These are phyloP conservation scores for Poeciliopsis turrubarensis DNA, from an alignment of 2,113 vertebrate species.

Conservation along the genomic window DNA sequence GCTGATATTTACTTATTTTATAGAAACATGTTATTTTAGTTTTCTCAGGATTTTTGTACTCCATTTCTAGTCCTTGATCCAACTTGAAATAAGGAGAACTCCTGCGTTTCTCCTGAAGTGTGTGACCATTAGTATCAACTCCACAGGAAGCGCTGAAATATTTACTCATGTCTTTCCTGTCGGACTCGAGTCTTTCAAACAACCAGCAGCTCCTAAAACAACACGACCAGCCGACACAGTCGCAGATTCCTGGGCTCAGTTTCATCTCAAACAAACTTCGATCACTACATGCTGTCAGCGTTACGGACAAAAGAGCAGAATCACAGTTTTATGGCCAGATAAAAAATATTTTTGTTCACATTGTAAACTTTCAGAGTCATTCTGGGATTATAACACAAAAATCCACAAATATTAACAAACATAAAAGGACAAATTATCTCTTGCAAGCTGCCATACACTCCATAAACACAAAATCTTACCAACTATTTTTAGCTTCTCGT, in stretches of 20 bases:
- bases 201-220: constrained; percentile 30
- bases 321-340: neutral
- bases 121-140: constrained; percentile 6
- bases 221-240: neutral
- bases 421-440: neutral
- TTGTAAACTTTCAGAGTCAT: neutral
- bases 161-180: constrained; percentile 15
- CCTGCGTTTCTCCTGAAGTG: constrained; percentile 5
- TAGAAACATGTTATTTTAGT: neutral
- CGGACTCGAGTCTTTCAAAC: neutral
- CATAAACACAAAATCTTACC: too few relatives aligned
- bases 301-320: neutral
- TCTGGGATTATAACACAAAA: neutral
- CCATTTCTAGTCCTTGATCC: neutral
- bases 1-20: neutral
- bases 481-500: too few relatives aligned
- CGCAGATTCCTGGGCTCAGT: neutral
- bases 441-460: neutral
- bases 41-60: constrained; percentile 2
- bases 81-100: neutral
- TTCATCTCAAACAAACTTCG: neutral
- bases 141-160: constrained; percentile 13
- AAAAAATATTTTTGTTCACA: neutral
- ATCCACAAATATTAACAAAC: neutral
- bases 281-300: neutral